Percentiles rank a stretch among this genome's conserved stretches.
Evolutionary conservation across 2,797 vertebrate species (phyloP).

Genomic region (Lophotriccus pileatus): DNA sequence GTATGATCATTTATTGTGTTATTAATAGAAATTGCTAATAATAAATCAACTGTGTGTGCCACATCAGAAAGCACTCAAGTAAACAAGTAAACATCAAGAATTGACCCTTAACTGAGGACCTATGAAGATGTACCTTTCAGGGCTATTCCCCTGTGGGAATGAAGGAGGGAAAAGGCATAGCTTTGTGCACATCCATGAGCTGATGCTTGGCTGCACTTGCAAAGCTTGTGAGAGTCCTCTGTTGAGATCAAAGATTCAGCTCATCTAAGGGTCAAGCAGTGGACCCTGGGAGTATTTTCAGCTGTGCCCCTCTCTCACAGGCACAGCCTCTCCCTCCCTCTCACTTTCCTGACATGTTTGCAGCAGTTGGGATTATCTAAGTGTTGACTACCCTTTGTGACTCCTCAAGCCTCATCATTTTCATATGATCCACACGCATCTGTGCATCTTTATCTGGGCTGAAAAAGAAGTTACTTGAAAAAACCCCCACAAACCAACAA

Average conservation of each 20-base stretch:
- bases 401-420: neutral
- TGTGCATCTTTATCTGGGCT: neutral
- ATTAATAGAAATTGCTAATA: neutral
- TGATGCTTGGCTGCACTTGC: neutral
- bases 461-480: neutral
- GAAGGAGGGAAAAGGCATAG: neutral
- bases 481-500: neutral
- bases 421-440: neutral
- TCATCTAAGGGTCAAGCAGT: constrained; percentile 12
- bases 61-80: neutral
- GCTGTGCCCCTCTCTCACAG: neutral
- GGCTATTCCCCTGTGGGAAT: neutral
- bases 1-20: neutral
- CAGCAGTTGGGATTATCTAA: neutral
- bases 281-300: constrained; percentile 36
- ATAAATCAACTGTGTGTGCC: neutral
- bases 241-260: constrained; percentile 35
- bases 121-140: neutral
- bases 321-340: neutral
- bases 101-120: neutral
- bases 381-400: neutral
- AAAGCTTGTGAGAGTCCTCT: neutral
- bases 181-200: neutral
- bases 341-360: neutral
- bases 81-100: neutral